phyloP scores from a whole-genome alignment of 1,140 invertebrate genomes.

The Drosophila watanabei region DNA sequence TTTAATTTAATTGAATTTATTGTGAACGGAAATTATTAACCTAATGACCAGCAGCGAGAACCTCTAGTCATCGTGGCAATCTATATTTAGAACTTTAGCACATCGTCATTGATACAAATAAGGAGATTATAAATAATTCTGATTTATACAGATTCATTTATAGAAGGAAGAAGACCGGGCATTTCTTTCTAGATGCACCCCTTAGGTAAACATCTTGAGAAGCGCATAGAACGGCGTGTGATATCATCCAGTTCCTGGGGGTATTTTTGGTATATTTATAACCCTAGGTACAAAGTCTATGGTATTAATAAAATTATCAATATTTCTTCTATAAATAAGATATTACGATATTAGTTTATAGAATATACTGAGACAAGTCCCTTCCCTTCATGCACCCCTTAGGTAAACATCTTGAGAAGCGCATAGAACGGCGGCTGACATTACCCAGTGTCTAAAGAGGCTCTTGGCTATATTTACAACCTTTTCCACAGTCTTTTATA shows the following conservation, averaged over 20 bases:
- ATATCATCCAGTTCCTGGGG: slow-evolving; percentile 32
- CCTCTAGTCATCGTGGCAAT: slow-evolving; percentile 7
- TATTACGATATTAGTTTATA: background rate
- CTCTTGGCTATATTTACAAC: background rate
- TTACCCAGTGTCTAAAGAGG: slow-evolving; percentile 16
- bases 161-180: background rate
- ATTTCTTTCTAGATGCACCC: background rate
- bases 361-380: background rate
- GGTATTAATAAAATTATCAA: background rate
- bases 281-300: background rate
- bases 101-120: background rate
- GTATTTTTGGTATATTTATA: background rate
- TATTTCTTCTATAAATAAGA: background rate
- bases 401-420: background rate
- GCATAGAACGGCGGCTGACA: slow-evolving; percentile 30
- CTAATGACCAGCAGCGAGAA: background rate
- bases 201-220: background rate
- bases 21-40: slow-evolving; percentile 2
- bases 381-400: background rate
- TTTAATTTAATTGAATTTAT: background rate
- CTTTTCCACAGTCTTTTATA: background rate
- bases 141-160: background rate
- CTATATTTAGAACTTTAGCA: slow-evolving; percentile 2
- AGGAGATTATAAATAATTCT: slow-evolving; percentile 2
- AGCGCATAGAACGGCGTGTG: slow-evolving; percentile 19